These are phyloP conservation scores for Sitobion miscanthi DNA, from an alignment of 1,140 invertebrate species.

Conservation along the genomic window DNA sequence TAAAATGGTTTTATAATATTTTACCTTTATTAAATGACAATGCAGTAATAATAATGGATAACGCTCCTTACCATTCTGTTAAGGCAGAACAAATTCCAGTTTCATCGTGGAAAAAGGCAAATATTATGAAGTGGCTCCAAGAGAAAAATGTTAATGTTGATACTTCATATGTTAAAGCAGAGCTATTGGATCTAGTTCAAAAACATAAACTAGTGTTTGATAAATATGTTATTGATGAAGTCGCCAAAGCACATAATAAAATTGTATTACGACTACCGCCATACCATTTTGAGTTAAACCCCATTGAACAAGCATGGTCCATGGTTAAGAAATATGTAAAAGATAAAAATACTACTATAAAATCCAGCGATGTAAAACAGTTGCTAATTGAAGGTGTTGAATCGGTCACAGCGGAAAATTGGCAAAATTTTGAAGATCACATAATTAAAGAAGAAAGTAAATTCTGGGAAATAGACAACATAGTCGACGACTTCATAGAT, in stretches of 20 bases:
- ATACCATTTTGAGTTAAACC: neutral
- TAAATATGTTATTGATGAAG: neutral
- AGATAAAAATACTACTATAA: neutral
- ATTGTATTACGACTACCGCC: neutral
- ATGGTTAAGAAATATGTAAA: neutral
- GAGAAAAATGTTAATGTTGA: neutral
- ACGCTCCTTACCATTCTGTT: neutral
- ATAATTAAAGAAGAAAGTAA: neutral
- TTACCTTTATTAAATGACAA: neutral
- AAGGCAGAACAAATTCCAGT: neutral
- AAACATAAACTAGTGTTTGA: neutral
- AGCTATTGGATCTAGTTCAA: neutral
- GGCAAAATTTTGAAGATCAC: neutral
- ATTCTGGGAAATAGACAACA: neutral
- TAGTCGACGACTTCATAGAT: neutral
- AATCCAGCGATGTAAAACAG: neutral
- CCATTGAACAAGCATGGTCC: neutral
- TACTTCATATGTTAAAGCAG: neutral
- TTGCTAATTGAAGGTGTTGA: neutral
- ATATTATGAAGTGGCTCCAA: neutral
- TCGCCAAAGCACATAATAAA: neutral
- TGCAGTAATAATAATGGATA: neutral
- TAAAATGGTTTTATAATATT: neutral
- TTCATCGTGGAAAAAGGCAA: neutral
- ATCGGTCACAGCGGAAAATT: neutral